Conservation (phyloP, 2,888 invertebrate species). For the Oligia fasciuncula region DNA sequence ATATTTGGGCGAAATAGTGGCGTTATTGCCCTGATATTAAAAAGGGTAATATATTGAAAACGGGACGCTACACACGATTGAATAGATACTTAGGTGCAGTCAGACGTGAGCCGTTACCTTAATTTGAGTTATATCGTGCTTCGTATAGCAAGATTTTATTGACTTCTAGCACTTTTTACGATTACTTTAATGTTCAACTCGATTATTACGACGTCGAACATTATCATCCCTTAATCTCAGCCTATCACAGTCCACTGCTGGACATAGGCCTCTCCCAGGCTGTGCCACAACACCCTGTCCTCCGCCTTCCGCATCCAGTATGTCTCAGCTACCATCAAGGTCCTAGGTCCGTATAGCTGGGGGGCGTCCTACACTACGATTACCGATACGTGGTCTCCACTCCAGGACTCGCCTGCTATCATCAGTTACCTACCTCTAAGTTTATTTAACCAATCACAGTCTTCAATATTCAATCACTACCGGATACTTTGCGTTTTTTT, state of each 20-base stretch:
- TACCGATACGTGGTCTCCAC: too few relatives aligned
- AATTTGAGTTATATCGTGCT: slow-evolving; percentile 34
- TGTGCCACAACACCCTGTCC: neutral
- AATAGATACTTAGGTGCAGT: slow-evolving; percentile 49
- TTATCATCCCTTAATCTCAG: neutral
- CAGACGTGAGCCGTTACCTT: slow-evolving; percentile 40
- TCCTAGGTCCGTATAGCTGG: neutral
- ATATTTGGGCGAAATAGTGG: slow-evolving; percentile 27
- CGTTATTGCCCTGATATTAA: slow-evolving; percentile 37
- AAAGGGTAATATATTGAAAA: slow-evolving; percentile 46
- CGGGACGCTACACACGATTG: slow-evolving; percentile 26
- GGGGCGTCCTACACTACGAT: neutral
- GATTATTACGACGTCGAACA: neutral
- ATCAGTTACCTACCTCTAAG: neutral
- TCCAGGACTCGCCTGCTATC: neutral
- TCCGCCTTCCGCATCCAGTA: neutral
- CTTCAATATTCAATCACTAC: neutral
- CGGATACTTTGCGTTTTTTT: neutral
- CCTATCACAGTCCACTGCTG: neutral
- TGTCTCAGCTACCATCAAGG: neutral
- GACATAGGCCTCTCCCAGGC: neutral
- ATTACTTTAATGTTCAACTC: neutral
- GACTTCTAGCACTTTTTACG: neutral
- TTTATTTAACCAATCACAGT: neutral
- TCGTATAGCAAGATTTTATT: slow-evolving; percentile 10